Base-by-base conservation (phyloP, 2,797 vertebrate species). In the Hybognathus amarus region DNA sequence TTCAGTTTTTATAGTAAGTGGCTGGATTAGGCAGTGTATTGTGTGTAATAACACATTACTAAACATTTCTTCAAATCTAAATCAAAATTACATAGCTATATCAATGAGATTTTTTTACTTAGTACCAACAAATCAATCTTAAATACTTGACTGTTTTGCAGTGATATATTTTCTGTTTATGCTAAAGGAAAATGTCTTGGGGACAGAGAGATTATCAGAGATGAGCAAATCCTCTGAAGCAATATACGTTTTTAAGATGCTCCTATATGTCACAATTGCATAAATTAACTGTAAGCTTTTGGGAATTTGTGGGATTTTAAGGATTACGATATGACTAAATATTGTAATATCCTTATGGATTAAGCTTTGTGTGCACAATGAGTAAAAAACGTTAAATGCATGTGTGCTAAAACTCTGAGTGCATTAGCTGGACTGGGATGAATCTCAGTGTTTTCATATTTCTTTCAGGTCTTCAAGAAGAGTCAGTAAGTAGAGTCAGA, bases 191-290 rank as follows among this genome's bases (percentile, higher is more conserved):
- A 75, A 56, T 47, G 5, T 54, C 5, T 50, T 50, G 2, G 17
- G 18, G 7, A 33, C 2, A 36, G 9, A 67, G 45, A 66, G 30
- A 10, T 11, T 75, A 40, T 38, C 33, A n/a, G 38, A 47, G 52
- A 47, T 77, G 20, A 83, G 40, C 11, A 63, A 69, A 83, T 78
- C 74, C 54, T 78, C 74, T 78, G 75, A 24, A 38, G 66, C 50
- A 83, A 77, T 40, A 18, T n/a, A 17, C 42, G 36, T 52, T 22
- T 66, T 66, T 64, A 47, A 24, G 36, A 38, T 17, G 50, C 33
- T 68, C 15, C 11, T 12, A 17, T 13, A 69, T 33, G 38, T 70
- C 75, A 69, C 40, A 70, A 38, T 70, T 77, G 54, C 66, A 33
- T 22, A 47, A 59, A 61, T 22, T 38, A 40, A 71, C 66, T 50